phyloP scores from a whole-genome alignment of 1,140 invertebrate species.

The Grapholita molesta region DNA sequence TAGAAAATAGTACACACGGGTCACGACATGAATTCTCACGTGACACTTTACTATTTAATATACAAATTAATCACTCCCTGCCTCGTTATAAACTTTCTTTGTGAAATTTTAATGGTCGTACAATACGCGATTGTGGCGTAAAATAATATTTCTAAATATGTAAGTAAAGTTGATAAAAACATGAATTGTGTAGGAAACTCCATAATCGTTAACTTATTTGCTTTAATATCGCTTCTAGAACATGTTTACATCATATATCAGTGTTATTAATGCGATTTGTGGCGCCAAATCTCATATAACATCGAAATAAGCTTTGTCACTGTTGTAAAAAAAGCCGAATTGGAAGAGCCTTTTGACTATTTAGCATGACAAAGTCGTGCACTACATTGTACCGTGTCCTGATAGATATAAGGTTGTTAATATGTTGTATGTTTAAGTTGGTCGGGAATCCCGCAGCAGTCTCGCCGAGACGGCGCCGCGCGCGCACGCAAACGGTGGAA shows the following conservation, averaged over 20 bases:
- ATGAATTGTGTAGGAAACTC: no score
- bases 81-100: not conserved
- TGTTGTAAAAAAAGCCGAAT: constrained; percentile 12
- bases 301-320: constrained; percentile 23
- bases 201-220: no score
- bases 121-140: not conserved
- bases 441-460: constrained; percentile 48
- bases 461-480: constrained; percentile 29
- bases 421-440: not conserved
- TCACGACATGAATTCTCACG: not conserved
- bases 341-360: not conserved
- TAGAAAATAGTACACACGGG: not conserved
- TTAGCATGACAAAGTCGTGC: not conserved
- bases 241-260: not conserved
- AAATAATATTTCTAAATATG: not conserved
- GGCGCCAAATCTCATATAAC: constrained; percentile 34
- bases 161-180: no score
- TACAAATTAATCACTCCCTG: not conserved
- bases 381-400: not conserved
- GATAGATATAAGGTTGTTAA: not conserved
- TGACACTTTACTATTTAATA: not conserved
- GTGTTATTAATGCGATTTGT: constrained; percentile 19
- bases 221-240: not conserved
- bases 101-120: not conserved
- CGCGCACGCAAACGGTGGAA: constrained; percentile 47